Evolutionary conservation across 2,888 invertebrate genomes (phyloP), one percentile per base, ranked within the genome.

Genomic region (Stratiomys singularior): DNA sequence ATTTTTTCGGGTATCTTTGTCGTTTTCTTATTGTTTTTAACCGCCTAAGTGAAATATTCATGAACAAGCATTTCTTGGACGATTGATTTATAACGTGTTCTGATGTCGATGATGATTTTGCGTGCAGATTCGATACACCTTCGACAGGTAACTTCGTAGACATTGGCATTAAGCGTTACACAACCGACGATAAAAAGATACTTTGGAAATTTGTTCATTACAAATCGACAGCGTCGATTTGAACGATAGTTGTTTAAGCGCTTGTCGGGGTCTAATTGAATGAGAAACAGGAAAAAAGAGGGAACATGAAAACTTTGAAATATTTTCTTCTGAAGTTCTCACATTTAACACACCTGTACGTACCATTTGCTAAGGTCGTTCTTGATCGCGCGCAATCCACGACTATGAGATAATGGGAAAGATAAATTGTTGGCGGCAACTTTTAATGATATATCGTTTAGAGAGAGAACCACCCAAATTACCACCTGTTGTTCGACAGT

Each of bases 401-500:
- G 5, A 15, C 28, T 30, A n/a, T 64, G 13, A 30, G 30, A n/a
- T 64, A n/a, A n/a, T 64, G 18, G 27, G n/a, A 64, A 64, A 21
- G 64, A 64, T 64, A 64, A 30, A 64, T 64, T 11, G 64, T 21
- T 64, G 30, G 64, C 64, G 64, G 64, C 47, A 25, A 47, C 21
- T 46, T 69, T 46, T 44, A 78, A 67, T 69, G 77, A 71, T 77
- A 47, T 44, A 47, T 60, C 72, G 44, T 58, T 77, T 77, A 77
- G 74, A 52, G 58, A 72, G 25, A 47, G 69, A 77, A 77, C 77
- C 77, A 60, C 77, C 77, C 76, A 76, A 76, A 79, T 77, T 74
- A 74, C 79, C 79, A 79, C 79, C 79, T 79, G 79, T 79, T 77
- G 77, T 77, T 77, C 52, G 47, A 76, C 58, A 77, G 79, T 67